Evolutionary conservation across 2,113 vertebrate species (phyloP).

Genomic region (Charadrius vociferus): DNA sequence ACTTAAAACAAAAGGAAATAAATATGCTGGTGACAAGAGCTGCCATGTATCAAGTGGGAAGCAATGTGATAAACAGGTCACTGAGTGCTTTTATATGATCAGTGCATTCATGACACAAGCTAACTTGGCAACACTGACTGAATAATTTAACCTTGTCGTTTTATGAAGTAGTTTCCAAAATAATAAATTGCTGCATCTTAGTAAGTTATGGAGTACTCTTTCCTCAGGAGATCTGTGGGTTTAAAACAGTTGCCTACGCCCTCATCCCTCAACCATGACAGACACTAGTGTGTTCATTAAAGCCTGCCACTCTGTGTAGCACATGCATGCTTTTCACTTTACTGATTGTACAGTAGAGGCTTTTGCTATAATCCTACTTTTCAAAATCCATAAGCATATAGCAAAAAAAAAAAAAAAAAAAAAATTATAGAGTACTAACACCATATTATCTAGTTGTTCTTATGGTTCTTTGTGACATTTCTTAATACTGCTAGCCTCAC

Average conservation of each 20-base stretch:
- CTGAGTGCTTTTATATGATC: constrained; percentile 76
- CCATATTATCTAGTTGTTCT: not conserved
- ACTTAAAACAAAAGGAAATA: constrained; percentile 29
- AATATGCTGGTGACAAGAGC: not conserved
- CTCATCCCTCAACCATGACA: constrained; percentile 57
- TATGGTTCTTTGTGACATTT: not conserved
- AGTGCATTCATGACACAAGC: constrained; percentile 75
- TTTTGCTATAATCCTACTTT: constrained; percentile 40
- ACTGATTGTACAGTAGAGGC: not conserved
- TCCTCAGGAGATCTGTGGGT: constrained; percentile 45
- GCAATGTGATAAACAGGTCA: constrained; percentile 55
- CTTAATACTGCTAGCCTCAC: not conserved
- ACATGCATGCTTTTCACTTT: not conserved
- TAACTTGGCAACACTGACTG: constrained; percentile 79
- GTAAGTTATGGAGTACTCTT: constrained; percentile 53
- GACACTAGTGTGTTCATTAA: constrained; percentile 36
- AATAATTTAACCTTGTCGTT: constrained; percentile 85
- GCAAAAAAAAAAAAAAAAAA: not conserved
- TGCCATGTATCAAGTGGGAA: constrained; percentile 41
- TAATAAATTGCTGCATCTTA: constrained; percentile 79
- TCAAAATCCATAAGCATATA: constrained; percentile 2
- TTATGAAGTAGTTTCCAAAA: constrained; percentile 80
- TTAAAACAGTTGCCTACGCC: constrained; percentile 42
- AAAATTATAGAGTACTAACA: not conserved
- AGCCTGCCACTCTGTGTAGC: not conserved